phyloP scores from a whole-genome alignment of 1,140 invertebrate genomes.

The Ganaspis sp. region DNA sequence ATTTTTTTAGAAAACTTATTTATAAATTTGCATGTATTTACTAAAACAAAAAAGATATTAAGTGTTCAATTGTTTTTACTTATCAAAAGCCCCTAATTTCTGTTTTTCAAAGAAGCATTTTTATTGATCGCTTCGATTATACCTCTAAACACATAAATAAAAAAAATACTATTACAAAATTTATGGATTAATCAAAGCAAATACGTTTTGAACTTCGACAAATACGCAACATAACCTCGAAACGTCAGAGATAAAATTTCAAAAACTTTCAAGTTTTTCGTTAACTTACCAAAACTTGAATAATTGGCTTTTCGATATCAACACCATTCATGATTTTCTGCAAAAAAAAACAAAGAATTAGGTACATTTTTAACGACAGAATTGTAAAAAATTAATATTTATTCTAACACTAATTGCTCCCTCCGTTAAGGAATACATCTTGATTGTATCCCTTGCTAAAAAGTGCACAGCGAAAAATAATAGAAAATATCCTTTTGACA shows the following conservation, averaged over 20 bases:
- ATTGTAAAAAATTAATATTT: neutral
- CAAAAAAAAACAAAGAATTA: conserved; percentile 52
- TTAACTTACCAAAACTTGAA: conserved; percentile 85
- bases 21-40: no score
- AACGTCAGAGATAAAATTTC: neutral
- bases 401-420: conserved; percentile 54
- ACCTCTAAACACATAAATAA: neutral
- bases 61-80: no score
- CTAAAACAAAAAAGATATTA: no score
- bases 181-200: neutral
- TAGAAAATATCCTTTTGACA: neutral
- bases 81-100: no score
- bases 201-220: neutral
- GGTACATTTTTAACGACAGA: neutral
- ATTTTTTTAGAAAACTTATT: no score
- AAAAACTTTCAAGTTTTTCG: conserved; percentile 58
- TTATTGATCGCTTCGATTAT: no score
- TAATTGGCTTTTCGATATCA: conserved; percentile 81
- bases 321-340: conserved; percentile 83
- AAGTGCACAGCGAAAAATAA: no score
- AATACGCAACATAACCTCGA: neutral
- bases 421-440: conserved; percentile 49
- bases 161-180: conserved; percentile 1
- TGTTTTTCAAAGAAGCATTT: no score
- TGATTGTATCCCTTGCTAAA: neutral